A percentile compares a stretch with the other conserved stretches of the same genome.
These are phyloP conservation scores for Cyrtodaria siliqua DNA, from an alignment of 2,888 invertebrate species.

Conservation along the genomic window DNA sequence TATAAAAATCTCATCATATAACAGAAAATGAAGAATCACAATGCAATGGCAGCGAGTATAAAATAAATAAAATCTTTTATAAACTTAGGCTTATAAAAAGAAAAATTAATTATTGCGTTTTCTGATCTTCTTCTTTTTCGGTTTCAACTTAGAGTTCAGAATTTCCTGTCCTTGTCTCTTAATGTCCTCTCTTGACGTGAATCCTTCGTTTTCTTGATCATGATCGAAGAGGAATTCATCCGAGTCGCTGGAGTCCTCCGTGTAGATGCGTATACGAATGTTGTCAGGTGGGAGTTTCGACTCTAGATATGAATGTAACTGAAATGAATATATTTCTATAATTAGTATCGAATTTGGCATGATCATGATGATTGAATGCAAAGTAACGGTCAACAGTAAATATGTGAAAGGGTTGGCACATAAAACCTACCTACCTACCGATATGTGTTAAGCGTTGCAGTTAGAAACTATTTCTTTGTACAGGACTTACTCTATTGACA, in stretches of 20 bases:
- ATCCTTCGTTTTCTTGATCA: constrained; percentile 76
- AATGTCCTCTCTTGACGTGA: constrained; percentile 75
- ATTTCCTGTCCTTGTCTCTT: constrained; percentile 75
- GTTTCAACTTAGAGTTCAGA: constrained; percentile 72
- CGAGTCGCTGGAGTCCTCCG: constrained; percentile 67
- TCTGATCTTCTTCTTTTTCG: constrained; percentile 73
- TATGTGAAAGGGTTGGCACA: too few relatives aligned
- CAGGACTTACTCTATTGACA: too few relatives aligned
- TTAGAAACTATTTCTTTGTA: too few relatives aligned
- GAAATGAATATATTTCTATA: constrained; percentile 1
- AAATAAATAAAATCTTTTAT: neutral
- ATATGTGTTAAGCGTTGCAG: too few relatives aligned
- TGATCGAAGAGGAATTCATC: constrained; percentile 76
- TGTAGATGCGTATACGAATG: constrained; percentile 68
- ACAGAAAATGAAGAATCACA: too few relatives aligned
- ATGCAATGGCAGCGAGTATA: neutral
- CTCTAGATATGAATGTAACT: constrained; percentile 75
- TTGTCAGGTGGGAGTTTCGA: constrained; percentile 71
- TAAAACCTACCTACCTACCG: too few relatives aligned
- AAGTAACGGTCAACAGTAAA: too few relatives aligned
- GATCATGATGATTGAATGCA: too few relatives aligned
- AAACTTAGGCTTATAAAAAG: too few relatives aligned
- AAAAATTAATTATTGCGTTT: constrained; percentile 58
- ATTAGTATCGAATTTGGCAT: too few relatives aligned
- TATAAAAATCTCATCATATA: too few relatives aligned